Evolutionary conservation across 30 jellyfish, hydroid and myxozoan genomes (phyloP).

Genomic region (Haliclystus octoradiatus): DNA sequence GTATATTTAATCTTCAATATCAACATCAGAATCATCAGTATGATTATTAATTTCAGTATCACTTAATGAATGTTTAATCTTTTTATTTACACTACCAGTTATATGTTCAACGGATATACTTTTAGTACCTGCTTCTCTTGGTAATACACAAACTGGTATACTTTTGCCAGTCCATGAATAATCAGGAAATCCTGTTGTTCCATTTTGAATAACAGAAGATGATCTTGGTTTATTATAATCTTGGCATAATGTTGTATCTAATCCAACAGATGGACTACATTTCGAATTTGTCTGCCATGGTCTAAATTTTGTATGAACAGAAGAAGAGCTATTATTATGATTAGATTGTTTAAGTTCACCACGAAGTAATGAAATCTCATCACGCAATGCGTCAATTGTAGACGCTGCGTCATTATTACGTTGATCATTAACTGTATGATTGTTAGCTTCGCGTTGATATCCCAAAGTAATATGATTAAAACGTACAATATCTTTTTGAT

Average conservation of each 20-base stretch:
- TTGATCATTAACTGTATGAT: slow-evolving; percentile 39
- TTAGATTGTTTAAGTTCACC: slow-evolving; percentile 71
- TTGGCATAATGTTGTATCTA: too few relatives aligned
- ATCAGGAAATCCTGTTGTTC: not conserved
- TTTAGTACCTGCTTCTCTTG: not conserved
- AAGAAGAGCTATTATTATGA: not conserved
- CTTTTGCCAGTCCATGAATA: not conserved
- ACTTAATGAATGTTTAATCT: not conserved
- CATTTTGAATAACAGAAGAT: not conserved
- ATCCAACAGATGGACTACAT: not conserved
- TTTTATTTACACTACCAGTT: not conserved
- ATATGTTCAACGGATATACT: not conserved
- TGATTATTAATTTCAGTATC: not conserved
- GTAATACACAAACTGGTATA: not conserved
- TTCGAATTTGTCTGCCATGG: not conserved
- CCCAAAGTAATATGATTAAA: slow-evolving; percentile 87
- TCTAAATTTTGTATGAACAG: not conserved
- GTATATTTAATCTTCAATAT: not conserved
- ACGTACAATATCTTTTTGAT: slow-evolving; percentile 88
- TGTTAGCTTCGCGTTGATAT: slow-evolving; percentile 63
- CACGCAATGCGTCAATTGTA: slow-evolving; percentile 58
- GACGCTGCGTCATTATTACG: slow-evolving; percentile 25
- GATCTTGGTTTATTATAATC: not conserved
- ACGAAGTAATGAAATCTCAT: slow-evolving; percentile 41
- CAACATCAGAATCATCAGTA: not conserved